phyloP scores from a whole-genome alignment of 2,797 vertebrate species.

The Hoplostethus atlanticus region DNA sequence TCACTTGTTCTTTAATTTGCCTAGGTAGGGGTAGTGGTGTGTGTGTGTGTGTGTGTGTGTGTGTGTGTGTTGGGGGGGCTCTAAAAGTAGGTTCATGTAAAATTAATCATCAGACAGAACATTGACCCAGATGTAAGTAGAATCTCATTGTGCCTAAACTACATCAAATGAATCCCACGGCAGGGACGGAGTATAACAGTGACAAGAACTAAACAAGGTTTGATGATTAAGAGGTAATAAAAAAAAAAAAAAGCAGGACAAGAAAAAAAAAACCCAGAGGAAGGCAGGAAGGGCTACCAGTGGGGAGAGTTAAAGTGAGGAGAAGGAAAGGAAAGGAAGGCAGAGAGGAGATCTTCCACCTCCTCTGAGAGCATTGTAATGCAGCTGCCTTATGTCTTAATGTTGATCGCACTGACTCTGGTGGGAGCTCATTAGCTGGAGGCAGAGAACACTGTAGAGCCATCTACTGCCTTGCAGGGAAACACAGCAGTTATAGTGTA shows the following conservation, averaged over 20 bases:
- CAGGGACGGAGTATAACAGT: constrained; percentile 50
- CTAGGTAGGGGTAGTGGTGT: constrained; percentile 19
- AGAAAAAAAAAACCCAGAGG: not conserved
- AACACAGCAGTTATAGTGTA: constrained; percentile 53
- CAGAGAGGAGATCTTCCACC: constrained; percentile 38
- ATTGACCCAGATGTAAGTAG: constrained; percentile 76
- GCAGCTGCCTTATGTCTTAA: constrained; percentile 75
- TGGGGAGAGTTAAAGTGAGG: constrained; percentile 27
- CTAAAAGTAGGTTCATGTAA: constrained; percentile 73
- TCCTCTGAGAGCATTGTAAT: constrained; percentile 67
- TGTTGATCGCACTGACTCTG: constrained; percentile 72
- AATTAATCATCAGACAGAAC: constrained; percentile 74
- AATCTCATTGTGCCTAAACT: constrained; percentile 66
- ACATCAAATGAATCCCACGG: constrained; percentile 63
- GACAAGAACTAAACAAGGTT: constrained; percentile 59
- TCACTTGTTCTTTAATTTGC: constrained; percentile 37
- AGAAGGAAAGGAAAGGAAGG: constrained; percentile 42
- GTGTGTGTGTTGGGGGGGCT: constrained; percentile 24
- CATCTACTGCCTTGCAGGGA: constrained; percentile 58
- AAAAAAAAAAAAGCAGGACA: constrained; percentile 38
- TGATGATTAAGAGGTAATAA: constrained; percentile 50
- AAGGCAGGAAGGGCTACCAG: not conserved
- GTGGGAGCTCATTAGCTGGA: constrained; percentile 81
- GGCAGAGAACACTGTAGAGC: constrained; percentile 59
- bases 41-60: constrained; percentile 27